Evolutionary conservation across 1,140 invertebrate species (phyloP).

Genomic region (Sinonovacula constricta): DNA sequence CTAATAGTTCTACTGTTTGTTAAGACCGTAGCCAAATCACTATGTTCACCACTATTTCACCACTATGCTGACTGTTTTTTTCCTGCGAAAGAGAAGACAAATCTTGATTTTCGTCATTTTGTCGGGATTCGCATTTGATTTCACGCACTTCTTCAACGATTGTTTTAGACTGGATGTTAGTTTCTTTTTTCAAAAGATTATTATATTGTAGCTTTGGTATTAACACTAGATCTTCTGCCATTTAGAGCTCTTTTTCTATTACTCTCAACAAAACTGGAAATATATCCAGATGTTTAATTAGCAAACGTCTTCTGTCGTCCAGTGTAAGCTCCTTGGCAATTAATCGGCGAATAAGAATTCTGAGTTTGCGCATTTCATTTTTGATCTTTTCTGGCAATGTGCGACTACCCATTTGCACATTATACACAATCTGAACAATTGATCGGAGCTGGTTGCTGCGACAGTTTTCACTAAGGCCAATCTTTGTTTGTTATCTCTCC

Average conservation of each 20-base stretch:
- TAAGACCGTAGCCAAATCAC: not conserved
- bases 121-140: not conserved
- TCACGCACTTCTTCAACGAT: no score
- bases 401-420: not conserved
- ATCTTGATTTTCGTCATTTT: not conserved
- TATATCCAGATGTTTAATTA: no score
- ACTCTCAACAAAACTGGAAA: constrained; percentile 11
- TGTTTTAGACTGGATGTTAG: no score
- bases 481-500: constrained; percentile 1
- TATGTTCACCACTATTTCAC: not conserved
- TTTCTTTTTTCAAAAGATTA: not conserved
- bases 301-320: constrained; percentile 10
- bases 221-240: constrained; percentile 37
- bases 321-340: constrained; percentile 1
- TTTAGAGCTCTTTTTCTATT: constrained; percentile 16
- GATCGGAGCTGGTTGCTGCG: not conserved
- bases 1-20: not conserved
- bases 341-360: constrained; percentile 21
- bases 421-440: constrained; percentile 29
- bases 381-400: constrained; percentile 9
- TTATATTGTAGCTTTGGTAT: constrained; percentile 45
- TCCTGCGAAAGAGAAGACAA: not conserved
- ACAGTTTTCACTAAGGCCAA: constrained; percentile 16
- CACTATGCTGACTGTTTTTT: not conserved
- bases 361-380: constrained; percentile 2